A percentile compares a stretch with the other conserved stretches of the same genome.
These are phyloP conservation scores for Agapornis roseicollis DNA, from an alignment of 2,113 vertebrate species.

Conservation along the genomic window DNA sequence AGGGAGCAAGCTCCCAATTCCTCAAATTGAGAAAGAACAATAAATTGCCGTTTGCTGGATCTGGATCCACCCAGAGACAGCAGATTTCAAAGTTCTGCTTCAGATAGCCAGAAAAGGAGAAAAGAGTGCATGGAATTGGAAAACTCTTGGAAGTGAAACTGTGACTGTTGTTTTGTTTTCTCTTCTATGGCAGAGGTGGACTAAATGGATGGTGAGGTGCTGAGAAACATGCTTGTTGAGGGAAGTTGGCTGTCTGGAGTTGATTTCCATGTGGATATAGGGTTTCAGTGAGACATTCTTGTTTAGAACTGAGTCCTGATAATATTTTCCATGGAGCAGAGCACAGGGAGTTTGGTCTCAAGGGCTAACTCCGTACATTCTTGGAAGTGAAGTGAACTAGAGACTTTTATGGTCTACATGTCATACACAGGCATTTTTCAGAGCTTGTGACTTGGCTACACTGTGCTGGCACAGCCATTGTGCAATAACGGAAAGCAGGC, in stretches of 20 bases:
- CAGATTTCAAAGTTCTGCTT: not conserved
- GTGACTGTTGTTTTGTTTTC: not conserved
- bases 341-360: not conserved
- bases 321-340: not conserved
- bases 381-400: not conserved
- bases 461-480: not conserved
- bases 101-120: not conserved
- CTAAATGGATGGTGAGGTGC: not conserved
- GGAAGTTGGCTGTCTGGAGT: not conserved
- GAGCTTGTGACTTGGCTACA: not conserved
- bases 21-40: not conserved
- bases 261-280: not conserved
- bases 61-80: not conserved
- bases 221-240: not conserved
- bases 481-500: not conserved
- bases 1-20: not conserved
- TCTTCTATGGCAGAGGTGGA: not conserved
- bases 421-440: not conserved
- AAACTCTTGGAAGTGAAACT: not conserved
- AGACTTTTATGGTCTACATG: not conserved
- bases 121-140: not conserved
- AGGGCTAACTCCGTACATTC: not conserved
- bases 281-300: not conserved
- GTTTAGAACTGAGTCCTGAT: not conserved
- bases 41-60: not conserved